Percentiles rank a stretch among this genome's conserved stretches.
These are phyloP conservation scores for Monopterus albus DNA, from an alignment of 2,113 vertebrate genomes.

Conservation along the genomic window DNA sequence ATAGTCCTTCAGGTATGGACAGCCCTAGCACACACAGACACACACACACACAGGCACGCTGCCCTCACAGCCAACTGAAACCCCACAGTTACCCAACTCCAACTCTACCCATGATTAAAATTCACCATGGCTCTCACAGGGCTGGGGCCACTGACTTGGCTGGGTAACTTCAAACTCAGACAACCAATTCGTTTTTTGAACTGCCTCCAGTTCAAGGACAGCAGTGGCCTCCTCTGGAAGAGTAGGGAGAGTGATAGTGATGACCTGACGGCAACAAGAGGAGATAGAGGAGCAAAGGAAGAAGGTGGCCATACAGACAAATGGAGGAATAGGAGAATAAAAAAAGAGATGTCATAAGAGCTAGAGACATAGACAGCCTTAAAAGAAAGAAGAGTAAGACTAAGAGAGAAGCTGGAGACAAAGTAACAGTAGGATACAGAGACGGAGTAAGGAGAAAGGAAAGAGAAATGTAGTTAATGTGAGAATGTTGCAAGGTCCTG, in stretches of 20 bases:
- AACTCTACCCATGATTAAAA: constrained; percentile 67
- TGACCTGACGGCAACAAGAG: constrained; percentile 1
- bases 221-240: constrained; percentile 38
- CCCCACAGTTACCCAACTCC: constrained; percentile 24
- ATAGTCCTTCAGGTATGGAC: constrained; percentile 66
- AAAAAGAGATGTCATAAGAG: neutral
- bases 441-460: neutral
- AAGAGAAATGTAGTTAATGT: neutral
- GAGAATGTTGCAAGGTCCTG: constrained; percentile 16
- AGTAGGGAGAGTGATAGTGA: neutral
- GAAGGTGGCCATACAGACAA: neutral
- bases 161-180: constrained; percentile 67
- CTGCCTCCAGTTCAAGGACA: constrained; percentile 71
- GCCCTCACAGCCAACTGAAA: no score
- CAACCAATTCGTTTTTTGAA: constrained; percentile 78
- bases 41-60: no score
- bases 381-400: neutral
- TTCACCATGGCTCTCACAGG: constrained; percentile 52
- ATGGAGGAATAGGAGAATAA: neutral
- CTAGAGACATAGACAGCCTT: neutral
- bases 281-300: neutral
- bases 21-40: constrained; percentile 2
- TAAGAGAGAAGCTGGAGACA: neutral
- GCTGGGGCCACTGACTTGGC: constrained; percentile 59
- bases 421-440: no score